phyloP scores from a whole-genome alignment of 1,140 invertebrate species.

The Samia ricini region DNA sequence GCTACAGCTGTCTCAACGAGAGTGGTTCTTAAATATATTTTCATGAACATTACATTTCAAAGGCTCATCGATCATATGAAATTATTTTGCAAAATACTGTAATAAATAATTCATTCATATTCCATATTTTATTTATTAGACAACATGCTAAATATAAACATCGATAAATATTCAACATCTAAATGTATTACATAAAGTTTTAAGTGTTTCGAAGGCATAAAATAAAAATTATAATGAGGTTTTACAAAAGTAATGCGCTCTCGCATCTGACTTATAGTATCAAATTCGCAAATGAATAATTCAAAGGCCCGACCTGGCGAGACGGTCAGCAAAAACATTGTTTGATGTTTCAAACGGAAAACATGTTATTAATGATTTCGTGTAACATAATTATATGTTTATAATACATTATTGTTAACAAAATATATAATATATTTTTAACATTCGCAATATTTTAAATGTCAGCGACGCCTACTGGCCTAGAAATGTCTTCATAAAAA shows the following conservation, averaged over 20 bases:
- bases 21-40: too few relatives aligned
- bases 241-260: not conserved
- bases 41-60: too few relatives aligned
- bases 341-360: slow-evolving; percentile 14
- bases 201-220: not conserved
- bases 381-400: slow-evolving; percentile 7
- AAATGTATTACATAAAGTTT: not conserved
- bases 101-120: too few relatives aligned
- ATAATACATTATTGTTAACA: not conserved
- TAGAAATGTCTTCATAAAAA: not conserved
- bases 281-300: slow-evolving; percentile 12
- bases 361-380: slow-evolving; percentile 18
- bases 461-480: slow-evolving; percentile 7
- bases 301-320: slow-evolving; percentile 11
- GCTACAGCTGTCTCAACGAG: too few relatives aligned
- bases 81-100: too few relatives aligned
- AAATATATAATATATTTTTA: not conserved
- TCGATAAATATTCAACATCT: not conserved
- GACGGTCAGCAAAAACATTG: slow-evolving; percentile 15
- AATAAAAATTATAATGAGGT: not conserved
- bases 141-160: not conserved
- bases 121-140: too few relatives aligned
- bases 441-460: slow-evolving; percentile 6
- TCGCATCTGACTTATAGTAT: not conserved
- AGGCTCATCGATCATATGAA: too few relatives aligned